phyloP scores from a whole-genome alignment of 2,888 invertebrate genomes.

The Oasisia sp. region DNA sequence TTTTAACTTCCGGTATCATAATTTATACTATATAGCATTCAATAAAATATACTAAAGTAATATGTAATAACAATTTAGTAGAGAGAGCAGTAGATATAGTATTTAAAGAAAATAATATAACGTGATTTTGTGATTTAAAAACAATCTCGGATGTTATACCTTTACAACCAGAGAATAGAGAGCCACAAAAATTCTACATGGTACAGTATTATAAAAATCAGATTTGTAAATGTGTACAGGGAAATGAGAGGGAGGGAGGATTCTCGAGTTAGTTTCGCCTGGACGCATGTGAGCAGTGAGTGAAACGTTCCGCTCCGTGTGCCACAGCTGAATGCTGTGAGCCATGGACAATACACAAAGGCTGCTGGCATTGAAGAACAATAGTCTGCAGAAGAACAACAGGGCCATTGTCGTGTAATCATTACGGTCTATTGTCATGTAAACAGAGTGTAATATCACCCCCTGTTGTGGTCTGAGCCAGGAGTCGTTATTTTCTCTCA shows the following conservation, averaged over 20 bases:
- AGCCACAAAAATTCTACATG: too few species aligned
- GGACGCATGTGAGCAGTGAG: not conserved
- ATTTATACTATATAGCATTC: too few species aligned
- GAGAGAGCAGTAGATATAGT: too few species aligned
- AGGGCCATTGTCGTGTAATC: not conserved
- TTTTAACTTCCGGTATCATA: too few species aligned
- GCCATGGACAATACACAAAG: not conserved
- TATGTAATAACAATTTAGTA: too few species aligned
- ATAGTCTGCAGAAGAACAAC: not conserved
- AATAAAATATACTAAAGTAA: too few species aligned
- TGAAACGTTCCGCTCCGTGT: not conserved
- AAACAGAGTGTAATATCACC: not conserved
- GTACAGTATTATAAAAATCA: not conserved
- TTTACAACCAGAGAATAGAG: too few species aligned
- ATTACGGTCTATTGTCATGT: not conserved
- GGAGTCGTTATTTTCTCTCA: not conserved
- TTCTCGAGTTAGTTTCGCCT: not conserved
- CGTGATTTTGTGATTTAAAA: too few species aligned
- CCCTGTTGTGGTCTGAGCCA: not conserved
- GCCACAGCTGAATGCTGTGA: not conserved
- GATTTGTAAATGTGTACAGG: not conserved
- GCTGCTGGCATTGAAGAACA: not conserved
- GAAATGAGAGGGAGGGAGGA: not conserved
- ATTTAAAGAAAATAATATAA: too few species aligned
- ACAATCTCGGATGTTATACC: too few species aligned